Conservation (phyloP, 2,113 vertebrate species). For the Ictalurus punctatus region DNA sequence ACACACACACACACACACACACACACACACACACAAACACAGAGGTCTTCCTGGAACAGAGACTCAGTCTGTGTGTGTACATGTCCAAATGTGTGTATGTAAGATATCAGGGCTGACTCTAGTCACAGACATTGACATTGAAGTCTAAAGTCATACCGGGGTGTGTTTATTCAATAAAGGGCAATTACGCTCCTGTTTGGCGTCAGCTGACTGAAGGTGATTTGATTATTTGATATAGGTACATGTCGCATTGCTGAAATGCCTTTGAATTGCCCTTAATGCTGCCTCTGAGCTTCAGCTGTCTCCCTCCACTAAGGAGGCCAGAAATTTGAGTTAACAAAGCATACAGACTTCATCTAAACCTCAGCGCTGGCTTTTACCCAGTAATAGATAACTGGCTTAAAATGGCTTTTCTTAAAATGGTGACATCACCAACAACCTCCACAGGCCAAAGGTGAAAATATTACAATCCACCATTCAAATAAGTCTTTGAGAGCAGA, state of each 20-base stretch:
- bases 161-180: conserved; percentile 28
- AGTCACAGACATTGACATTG: conserved; percentile 1
- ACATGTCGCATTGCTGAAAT: not conserved
- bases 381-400: not conserved
- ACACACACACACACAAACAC: not conserved
- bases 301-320: not conserved
- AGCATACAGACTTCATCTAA: not conserved
- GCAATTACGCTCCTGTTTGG: not conserved
- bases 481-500: too few species aligned
- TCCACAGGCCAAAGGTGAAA: too few species aligned
- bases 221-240: conserved; percentile 35
- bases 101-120: conserved; percentile 1
- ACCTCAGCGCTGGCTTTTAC: not conserved
- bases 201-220: not conserved
- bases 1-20: not conserved
- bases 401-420: not conserved
- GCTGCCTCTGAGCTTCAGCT: not conserved
- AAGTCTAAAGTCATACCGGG: not conserved
- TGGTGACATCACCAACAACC: too few species aligned
- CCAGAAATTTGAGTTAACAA: not conserved
- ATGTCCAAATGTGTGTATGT: conserved; percentile 6
- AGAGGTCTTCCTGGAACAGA: not conserved
- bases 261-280: conserved; percentile 43
- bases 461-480: too few species aligned
- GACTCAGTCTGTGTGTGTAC: not conserved